Evolutionary conservation across 2,797 vertebrate species (phyloP), one percentile per base, ranked within the genome.

Genomic region (Paramormyrops hopkinsi): DNA sequence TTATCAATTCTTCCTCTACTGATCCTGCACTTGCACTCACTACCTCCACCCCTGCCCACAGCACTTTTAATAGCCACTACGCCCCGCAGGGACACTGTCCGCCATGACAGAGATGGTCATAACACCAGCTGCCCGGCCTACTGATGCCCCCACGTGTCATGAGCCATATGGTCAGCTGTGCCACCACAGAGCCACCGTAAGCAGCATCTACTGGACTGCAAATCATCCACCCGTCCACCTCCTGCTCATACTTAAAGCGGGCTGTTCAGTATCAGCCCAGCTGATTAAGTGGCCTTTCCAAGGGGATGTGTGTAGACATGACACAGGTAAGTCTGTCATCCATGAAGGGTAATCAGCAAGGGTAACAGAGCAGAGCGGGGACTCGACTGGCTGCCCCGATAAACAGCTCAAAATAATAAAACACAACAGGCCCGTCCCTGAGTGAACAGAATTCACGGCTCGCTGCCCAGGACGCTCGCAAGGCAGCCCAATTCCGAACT

Each of bases 21-120:
- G 62, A 69, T 29, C 25, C 11, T 12, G 29, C 62, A 14, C 25
- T 4, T 69, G 41, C 37, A 46, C 17, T 6, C n/a, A 53, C n/a
- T 51, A 41, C 73, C 44, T 62, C 17, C 3, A 29, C 87, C 87
- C 85, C 87, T 14, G 59, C 22, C 54, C 8, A 33, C 25, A 79
- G 25, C 25, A 1, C 50, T 87, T 83, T 89, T 88, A 73, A 87
- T 88, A 89, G 65, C 90, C 91, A 90, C 88, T 90, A 91, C 90
- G 88, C 76, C 90, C 53, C 88, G 91, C 88, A 92, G 22, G 17
- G 41, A 82, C 37, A 14, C 53, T 48, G 54, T 22, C n/a, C 37
- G 29, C 54, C 90, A 91, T 44, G 19, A 79, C 92, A 54, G 88
- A 90, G 89, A 25, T 83, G 89, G 91, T 92, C 92, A 92, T 90